Evolutionary conservation across 2,113 vertebrate species (phyloP).

Genomic region (Indri indri): DNA sequence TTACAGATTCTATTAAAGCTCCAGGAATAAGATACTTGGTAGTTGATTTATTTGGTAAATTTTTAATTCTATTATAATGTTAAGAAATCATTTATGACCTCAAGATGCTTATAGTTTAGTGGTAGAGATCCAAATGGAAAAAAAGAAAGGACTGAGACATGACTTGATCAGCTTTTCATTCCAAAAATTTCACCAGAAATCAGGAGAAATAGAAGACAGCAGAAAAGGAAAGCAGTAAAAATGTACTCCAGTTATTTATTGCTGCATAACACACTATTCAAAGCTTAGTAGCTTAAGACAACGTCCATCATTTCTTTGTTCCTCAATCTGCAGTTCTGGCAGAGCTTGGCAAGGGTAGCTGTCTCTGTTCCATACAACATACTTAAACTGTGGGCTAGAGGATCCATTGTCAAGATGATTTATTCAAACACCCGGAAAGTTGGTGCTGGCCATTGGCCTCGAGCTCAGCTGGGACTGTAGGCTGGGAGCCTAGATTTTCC

Average conservation of each 20-base stretch:
- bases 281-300: background rate
- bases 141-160: background rate
- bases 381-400: background rate
- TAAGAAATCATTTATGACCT: background rate
- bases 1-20: background rate
- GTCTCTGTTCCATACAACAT: background rate
- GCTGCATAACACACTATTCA: background rate
- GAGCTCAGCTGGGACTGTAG: background rate
- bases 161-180: background rate
- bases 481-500: background rate
- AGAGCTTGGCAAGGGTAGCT: background rate
- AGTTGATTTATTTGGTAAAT: background rate
- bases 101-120: background rate
- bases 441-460: background rate
- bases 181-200: background rate
- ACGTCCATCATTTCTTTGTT: background rate
- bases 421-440: background rate
- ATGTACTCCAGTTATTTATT: background rate
- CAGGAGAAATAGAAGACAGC: background rate
- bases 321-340: background rate
- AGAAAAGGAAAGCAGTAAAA: background rate
- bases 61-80: background rate
- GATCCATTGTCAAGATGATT: background rate
- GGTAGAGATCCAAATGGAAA: background rate
- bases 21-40: slow-evolving; percentile 6